These are phyloP conservation scores for Parnassius orleans DNA, from an alignment of 2,888 invertebrate species.

Conservation along the genomic window DNA sequence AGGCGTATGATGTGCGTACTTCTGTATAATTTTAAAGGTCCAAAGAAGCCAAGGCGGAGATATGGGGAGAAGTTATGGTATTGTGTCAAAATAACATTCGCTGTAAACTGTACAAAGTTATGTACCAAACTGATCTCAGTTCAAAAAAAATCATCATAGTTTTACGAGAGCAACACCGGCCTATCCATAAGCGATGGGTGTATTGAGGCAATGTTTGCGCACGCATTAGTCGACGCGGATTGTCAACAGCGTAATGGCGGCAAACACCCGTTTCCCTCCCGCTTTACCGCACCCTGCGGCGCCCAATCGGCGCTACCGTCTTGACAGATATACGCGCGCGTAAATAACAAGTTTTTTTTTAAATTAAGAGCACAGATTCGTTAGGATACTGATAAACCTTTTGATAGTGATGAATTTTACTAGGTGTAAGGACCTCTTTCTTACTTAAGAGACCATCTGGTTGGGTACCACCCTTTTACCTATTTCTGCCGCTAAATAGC, in stretches of 20 bases:
- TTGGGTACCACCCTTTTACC: too few species aligned
- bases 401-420: too few species aligned
- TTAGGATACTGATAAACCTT: background rate
- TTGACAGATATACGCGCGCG: conserved; percentile 22
- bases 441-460: too few species aligned
- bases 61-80: too few species aligned
- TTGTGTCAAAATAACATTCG: too few species aligned
- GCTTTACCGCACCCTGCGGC: conserved; percentile 26
- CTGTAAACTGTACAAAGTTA: too few species aligned
- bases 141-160: conserved; percentile 13
- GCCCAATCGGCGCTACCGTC: conserved; percentile 44
- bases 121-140: background rate
- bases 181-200: conserved; percentile 18
- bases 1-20: too few species aligned
- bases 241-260: conserved; percentile 74
- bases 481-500: too few species aligned
- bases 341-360: conserved; percentile 1
- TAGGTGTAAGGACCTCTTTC: too few species aligned
- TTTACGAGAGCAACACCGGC: conserved; percentile 13
- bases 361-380: conserved; percentile 1
- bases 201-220: conserved; percentile 56
- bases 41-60: too few species aligned
- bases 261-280: conserved; percentile 53
- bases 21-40: too few species aligned
- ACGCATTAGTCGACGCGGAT: conserved; percentile 69